Conservation (phyloP, 2,888 invertebrate genomes). For the Ophion slaviceki region DNA sequence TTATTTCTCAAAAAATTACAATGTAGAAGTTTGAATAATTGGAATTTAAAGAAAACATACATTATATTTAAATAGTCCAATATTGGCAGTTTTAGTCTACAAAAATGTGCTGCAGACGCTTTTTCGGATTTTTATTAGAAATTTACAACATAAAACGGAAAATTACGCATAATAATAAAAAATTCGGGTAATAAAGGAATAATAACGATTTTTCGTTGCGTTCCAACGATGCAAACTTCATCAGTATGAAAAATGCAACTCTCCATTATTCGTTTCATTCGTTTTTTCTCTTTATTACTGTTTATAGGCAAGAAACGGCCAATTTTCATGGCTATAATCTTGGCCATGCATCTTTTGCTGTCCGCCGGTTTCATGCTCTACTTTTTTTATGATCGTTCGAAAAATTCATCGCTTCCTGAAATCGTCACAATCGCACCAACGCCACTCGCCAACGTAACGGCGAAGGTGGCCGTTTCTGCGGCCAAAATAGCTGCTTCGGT, state of each 20-base stretch:
- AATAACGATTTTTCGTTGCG: neutral
- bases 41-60: neutral
- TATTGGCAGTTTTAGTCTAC: no score
- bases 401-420: constrained; percentile 3
- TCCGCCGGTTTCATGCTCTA: constrained; percentile 95
- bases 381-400: constrained; percentile 88
- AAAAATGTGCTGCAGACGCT: no score
- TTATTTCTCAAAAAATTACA: neutral
- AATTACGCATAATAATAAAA: neutral
- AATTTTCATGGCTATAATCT: constrained; percentile 87
- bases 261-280: constrained; percentile 19
- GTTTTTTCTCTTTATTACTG: constrained; percentile 32
- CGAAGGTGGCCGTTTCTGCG: constrained; percentile 28
- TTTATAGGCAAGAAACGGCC: constrained; percentile 85
- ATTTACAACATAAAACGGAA: neutral
- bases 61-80: neutral
- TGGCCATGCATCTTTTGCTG: constrained; percentile 91
- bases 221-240: no score
- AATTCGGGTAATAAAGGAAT: neutral
- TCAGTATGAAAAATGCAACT: neutral
- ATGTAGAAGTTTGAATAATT: neutral
- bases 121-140: neutral
- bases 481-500: constrained; percentile 30
- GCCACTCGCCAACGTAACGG: constrained; percentile 31
- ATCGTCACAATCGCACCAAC: constrained; percentile 7